A percentile compares a stretch with the other conserved stretches of the same genome.
Conservation (phyloP, 2,113 vertebrate species). For the Saimiri boliviensis region DNA sequence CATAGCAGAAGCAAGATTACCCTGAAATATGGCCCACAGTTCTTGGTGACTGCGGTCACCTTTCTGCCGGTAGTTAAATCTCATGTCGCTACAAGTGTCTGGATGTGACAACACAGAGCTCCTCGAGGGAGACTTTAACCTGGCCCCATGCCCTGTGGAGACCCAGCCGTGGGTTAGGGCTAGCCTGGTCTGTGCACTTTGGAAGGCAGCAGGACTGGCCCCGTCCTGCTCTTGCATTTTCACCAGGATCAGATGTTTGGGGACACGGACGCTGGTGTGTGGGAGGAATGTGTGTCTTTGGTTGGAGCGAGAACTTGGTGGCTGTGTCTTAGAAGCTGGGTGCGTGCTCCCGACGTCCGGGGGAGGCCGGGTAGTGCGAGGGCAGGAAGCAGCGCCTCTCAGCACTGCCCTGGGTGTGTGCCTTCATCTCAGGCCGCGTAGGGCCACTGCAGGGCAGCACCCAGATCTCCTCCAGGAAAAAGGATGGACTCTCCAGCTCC, state of each 20-base stretch:
- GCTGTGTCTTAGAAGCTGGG: not conserved
- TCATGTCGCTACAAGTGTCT: accelerated
- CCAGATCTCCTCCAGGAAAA: not conserved
- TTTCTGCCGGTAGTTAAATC: not conserved
- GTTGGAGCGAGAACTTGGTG: not conserved
- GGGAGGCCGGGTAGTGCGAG: no score
- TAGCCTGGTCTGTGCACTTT: not conserved
- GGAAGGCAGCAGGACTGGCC: not conserved
- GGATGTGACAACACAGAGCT: not conserved
- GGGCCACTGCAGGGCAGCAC: not conserved
- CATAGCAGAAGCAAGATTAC: not conserved
- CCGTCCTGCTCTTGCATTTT: not conserved
- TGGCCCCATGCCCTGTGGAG: accelerated
- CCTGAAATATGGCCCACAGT: accelerated
- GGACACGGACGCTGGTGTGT: no score
- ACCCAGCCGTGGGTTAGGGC: accelerated
- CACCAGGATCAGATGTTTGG: not conserved
- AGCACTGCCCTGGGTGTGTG: not conserved
- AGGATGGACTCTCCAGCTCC: not conserved
- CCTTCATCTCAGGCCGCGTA: not conserved
- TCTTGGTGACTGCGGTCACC: no score
- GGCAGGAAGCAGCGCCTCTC: not conserved
- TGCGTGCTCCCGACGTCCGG: no score
- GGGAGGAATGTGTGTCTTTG: not conserved
- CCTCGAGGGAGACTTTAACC: accelerated